Percentiles rank a stretch among this genome's conserved stretches.
Conservation (phyloP, 2,797 vertebrate species). For the Sciaenops ocellatus region DNA sequence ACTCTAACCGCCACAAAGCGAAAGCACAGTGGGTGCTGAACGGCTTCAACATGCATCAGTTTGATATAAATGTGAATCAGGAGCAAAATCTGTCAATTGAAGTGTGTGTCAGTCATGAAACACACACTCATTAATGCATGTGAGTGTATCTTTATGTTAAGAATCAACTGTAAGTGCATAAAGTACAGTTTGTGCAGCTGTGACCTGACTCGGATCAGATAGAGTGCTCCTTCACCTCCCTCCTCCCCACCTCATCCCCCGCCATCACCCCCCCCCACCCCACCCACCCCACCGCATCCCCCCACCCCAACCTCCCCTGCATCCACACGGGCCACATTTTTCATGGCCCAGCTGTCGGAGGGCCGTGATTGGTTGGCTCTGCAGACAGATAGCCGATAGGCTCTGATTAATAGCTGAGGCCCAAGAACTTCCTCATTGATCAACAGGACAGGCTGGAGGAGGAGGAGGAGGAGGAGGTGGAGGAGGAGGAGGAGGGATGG, state of each 20-base stretch:
- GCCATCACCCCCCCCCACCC: constrained; percentile 22
- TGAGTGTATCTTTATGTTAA: constrained; percentile 59
- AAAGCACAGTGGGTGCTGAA: neutral
- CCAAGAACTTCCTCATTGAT: constrained; percentile 89
- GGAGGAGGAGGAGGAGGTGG: constrained; percentile 55
- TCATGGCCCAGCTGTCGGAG: constrained; percentile 87
- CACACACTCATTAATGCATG: constrained; percentile 4
- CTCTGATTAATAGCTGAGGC: constrained; percentile 89
- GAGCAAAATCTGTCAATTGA: constrained; percentile 23
- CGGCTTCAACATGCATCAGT: neutral
- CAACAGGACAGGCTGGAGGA: constrained; percentile 81
- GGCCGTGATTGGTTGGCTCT: constrained; percentile 86
- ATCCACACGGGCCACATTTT: constrained; percentile 82
- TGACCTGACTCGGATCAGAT: constrained; percentile 85
- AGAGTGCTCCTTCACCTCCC: constrained; percentile 76
- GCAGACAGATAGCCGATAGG: constrained; percentile 89
- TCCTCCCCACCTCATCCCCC: constrained; percentile 50
- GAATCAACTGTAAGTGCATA: constrained; percentile 67
- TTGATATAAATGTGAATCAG: constrained; percentile 21
- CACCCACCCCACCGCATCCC: constrained; percentile 29
- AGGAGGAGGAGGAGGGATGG: constrained; percentile 48
- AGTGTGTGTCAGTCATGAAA: neutral
- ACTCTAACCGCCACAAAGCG: neutral
- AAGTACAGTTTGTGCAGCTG: constrained; percentile 73
- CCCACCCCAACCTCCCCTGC: constrained; percentile 49